phyloP scores from a whole-genome alignment of 2,888 invertebrate genomes.

The Metopia argyrocephala region DNA sequence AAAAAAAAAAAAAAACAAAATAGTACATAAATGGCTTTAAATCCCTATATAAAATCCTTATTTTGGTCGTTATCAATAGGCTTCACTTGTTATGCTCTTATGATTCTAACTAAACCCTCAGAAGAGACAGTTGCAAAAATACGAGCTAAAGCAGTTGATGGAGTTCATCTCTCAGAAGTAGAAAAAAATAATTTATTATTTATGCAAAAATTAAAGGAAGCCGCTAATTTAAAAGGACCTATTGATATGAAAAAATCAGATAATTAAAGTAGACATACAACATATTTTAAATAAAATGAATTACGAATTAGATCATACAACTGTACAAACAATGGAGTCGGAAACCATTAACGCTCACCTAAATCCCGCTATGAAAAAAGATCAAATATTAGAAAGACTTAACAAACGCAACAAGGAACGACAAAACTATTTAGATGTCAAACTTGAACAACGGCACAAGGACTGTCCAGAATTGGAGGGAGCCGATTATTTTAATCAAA shows the following conservation, averaged over 20 bases:
- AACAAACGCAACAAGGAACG: constrained; percentile 78
- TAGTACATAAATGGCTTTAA: constrained; percentile 74
- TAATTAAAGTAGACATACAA: constrained; percentile 62
- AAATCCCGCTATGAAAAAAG: constrained; percentile 69
- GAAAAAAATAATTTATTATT: constrained; percentile 73
- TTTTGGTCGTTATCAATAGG: constrained; percentile 82
- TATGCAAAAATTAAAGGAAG: constrained; percentile 72
- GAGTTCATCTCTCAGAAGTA: constrained; percentile 65
- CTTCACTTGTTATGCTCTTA: constrained; percentile 82
- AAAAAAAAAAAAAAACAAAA: constrained; percentile 10
- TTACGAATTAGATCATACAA: constrained; percentile 20
- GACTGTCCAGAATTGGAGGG: constrained; percentile 75
- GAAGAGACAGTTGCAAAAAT: constrained; percentile 76
- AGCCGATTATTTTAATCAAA: constrained; percentile 84
- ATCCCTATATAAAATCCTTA: constrained; percentile 78
- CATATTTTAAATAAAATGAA: constrained; percentile 50
- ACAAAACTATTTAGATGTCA: constrained; percentile 75
- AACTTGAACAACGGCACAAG: constrained; percentile 74
- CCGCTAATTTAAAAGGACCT: constrained; percentile 68
- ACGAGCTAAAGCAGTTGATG: constrained; percentile 66
- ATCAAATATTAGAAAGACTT: constrained; percentile 74
- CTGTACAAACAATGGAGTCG: constrained; percentile 22
- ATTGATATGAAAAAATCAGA: constrained; percentile 69
- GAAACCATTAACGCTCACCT: constrained; percentile 19
- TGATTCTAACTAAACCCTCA: constrained; percentile 80